phyloP scores from a whole-genome alignment of 2,113 vertebrate genomes.

The Orientallactaga bullata region DNA sequence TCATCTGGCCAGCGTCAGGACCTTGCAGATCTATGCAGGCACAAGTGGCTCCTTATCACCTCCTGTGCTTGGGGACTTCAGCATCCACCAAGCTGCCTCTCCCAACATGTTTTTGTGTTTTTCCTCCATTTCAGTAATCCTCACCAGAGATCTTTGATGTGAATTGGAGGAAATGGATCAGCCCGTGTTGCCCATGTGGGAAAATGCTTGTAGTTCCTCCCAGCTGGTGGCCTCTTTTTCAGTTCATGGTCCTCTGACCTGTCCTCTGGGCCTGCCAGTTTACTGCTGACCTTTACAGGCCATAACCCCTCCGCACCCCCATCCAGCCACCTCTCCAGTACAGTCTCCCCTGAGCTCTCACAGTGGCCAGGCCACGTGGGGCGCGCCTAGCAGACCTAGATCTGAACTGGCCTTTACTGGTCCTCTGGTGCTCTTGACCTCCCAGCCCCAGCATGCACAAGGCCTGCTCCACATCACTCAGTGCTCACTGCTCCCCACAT shows the following conservation, averaged over 20 bases:
- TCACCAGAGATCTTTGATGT: background rate
- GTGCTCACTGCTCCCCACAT: background rate
- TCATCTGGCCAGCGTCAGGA: background rate
- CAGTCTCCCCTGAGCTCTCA: background rate
- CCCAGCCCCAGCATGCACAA: background rate
- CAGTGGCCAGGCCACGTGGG: background rate
- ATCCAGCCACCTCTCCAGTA: background rate
- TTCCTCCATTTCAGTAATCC: background rate
- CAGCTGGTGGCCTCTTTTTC: background rate
- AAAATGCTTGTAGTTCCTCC: background rate
- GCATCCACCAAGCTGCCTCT: background rate
- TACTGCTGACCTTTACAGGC: background rate
- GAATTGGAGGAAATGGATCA: background rate
- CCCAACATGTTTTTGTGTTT: background rate
- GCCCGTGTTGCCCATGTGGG: background rate
- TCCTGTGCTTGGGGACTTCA: background rate
- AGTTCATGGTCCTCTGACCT: background rate
- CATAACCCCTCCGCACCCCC: background rate
- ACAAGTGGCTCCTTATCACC: background rate
- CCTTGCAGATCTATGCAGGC: background rate
- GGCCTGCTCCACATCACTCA: background rate
- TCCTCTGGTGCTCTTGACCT: background rate
- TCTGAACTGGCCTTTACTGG: background rate
- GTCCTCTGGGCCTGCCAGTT: background rate
- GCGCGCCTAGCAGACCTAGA: background rate